Conservation (phyloP, 2,113 vertebrate genomes). For the Psilopogon haemacephalus region DNA sequence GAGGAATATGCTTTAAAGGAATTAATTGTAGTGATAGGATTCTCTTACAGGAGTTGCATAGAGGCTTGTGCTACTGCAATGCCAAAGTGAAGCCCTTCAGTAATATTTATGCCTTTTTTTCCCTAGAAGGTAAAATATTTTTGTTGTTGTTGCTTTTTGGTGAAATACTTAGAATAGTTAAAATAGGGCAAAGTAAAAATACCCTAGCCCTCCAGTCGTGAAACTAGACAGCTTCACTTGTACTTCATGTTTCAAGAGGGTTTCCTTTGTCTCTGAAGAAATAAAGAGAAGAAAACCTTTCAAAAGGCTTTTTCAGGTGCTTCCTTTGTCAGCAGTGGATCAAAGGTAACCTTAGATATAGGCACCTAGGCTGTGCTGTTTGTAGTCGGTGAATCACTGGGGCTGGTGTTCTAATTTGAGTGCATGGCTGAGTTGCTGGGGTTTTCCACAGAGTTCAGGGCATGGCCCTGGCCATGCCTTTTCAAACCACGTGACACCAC, state of each 20-base stretch:
- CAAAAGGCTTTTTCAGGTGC: slow-evolving; percentile 43
- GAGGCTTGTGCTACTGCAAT: not conserved
- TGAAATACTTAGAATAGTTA: not conserved
- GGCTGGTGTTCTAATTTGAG: slow-evolving; percentile 11
- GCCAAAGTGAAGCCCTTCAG: not conserved
- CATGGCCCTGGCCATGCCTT: not conserved
- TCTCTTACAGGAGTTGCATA: not conserved
- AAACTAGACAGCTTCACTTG: not conserved
- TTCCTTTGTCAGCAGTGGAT: slow-evolving; percentile 34
- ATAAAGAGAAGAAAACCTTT: not conserved
- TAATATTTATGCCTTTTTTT: not conserved
- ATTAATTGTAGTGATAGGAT: not conserved
- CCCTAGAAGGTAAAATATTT: not conserved
- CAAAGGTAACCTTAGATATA: slow-evolving; percentile 61
- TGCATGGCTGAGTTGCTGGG: not conserved
- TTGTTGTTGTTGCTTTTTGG: no score
- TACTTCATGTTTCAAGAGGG: not conserved
- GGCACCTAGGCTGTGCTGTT: not conserved
- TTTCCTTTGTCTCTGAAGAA: slow-evolving; percentile 11
- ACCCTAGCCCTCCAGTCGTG: not conserved
- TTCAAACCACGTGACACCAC: not conserved
- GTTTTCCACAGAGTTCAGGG: slow-evolving; percentile 23
- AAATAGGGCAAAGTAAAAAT: not conserved
- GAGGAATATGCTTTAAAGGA: not conserved
- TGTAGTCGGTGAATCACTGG: not conserved